Conservation (phyloP, 2,888 invertebrate species). For the Sarcophaga variegata region DNA sequence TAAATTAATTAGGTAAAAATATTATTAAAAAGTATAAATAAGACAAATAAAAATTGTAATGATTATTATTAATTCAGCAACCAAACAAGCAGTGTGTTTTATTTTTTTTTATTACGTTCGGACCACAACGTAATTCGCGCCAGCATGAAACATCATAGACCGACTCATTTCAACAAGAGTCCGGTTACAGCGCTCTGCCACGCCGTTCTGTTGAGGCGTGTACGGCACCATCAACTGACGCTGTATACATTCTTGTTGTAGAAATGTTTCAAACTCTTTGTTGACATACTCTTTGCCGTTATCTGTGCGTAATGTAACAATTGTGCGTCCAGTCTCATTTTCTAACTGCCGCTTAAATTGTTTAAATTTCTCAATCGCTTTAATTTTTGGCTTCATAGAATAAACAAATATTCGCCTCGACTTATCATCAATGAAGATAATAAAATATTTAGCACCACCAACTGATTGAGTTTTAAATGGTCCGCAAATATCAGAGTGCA, state of each 20-base stretch:
- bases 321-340: slow-evolving; percentile 34
- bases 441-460: slow-evolving; percentile 24
- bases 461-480: slow-evolving; percentile 29
- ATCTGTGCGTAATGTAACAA: slow-evolving; percentile 32
- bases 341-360: slow-evolving; percentile 51
- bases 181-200: slow-evolving; percentile 50
- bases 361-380: slow-evolving; percentile 42
- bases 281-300: slow-evolving; percentile 40
- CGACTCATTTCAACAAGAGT: slow-evolving; percentile 65
- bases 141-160: slow-evolving; percentile 58
- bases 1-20: too few species aligned
- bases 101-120: too few species aligned
- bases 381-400: slow-evolving; percentile 47
- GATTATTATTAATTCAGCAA: too few species aligned
- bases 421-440: slow-evolving; percentile 52
- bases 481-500: slow-evolving; percentile 36
- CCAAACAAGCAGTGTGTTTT: too few species aligned
- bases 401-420: slow-evolving; percentile 13
- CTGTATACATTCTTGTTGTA: slow-evolving; percentile 44
- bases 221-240: slow-evolving; percentile 17
- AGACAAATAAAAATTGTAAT: too few species aligned
- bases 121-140: background rate
- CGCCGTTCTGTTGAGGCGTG: slow-evolving; percentile 44
- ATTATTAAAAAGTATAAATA: too few species aligned
- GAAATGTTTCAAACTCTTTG: slow-evolving; percentile 24